phyloP scores from a whole-genome alignment of 1,140 invertebrate species.

The Charaxes varanes region DNA sequence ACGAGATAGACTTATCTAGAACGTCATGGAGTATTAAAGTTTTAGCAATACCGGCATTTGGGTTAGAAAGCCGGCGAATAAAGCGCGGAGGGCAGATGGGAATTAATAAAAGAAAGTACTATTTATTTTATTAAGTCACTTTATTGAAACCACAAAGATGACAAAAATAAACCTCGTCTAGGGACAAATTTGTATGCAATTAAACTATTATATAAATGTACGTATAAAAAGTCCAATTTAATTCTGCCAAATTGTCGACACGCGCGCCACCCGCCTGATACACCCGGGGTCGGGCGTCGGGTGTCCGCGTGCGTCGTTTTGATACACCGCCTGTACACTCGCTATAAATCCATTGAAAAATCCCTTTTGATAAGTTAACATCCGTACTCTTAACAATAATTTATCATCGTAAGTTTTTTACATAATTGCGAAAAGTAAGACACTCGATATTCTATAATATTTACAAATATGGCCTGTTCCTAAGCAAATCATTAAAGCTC shows the following conservation, averaged over 20 bases:
- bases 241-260: not conserved
- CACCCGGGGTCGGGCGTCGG: no score
- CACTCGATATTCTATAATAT: conserved; percentile 6
- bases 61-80: no score
- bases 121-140: conserved; percentile 57
- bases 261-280: no score
- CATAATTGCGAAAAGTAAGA: conserved; percentile 11
- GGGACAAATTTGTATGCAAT: conserved; percentile 34
- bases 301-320: no score
- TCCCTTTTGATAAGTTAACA: conserved; percentile 10
- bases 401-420: conserved; percentile 3
- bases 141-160: conserved; percentile 69
- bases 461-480: no score
- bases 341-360: conserved; percentile 8
- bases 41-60: no score
- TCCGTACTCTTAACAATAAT: conserved; percentile 3
- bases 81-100: no score
- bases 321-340: conserved; percentile 15
- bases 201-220: not conserved
- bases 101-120: conserved; percentile 37
- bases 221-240: not conserved
- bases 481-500: no score
- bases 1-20: no score
- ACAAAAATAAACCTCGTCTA: conserved; percentile 67
- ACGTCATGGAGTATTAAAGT: no score